phyloP scores from a whole-genome alignment of 2,113 vertebrate species.

The Collichthys lucidus region DNA sequence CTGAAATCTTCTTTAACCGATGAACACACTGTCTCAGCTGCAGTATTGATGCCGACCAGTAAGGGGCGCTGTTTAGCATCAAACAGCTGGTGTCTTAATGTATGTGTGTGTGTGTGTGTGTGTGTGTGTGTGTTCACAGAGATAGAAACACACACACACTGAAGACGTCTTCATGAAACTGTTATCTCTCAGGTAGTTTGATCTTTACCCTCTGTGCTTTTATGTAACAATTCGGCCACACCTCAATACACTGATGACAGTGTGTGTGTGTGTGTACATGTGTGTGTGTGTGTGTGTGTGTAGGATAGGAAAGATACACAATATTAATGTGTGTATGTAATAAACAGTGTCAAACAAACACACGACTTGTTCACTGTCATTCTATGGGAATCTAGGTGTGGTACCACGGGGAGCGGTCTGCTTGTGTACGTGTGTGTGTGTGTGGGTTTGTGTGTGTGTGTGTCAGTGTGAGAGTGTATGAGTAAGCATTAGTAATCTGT shows the following conservation, averaged over 20 bases:
- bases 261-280: slow-evolving; percentile 13
- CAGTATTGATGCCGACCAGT: slow-evolving; percentile 25
- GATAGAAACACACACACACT: slow-evolving; percentile 28
- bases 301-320: slow-evolving; percentile 29
- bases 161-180: slow-evolving; percentile 25
- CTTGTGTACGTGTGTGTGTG: slow-evolving; percentile 25
- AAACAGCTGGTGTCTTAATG: not conserved
- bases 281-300: slow-evolving; percentile 13
- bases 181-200: slow-evolving; percentile 47
- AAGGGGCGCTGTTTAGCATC: slow-evolving; percentile 37
- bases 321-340: not conserved
- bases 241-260: slow-evolving; percentile 27
- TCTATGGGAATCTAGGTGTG: slow-evolving; percentile 67
- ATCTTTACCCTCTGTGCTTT: slow-evolving; percentile 56
- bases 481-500: slow-evolving; percentile 77
- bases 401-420: slow-evolving; percentile 34
- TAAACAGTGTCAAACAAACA: slow-evolving; percentile 19
- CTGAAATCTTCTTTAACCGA: too few species aligned
- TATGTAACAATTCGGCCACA: slow-evolving; percentile 48
- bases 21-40: not conserved
- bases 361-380: slow-evolving; percentile 11
- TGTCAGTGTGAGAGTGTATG: slow-evolving; percentile 42
- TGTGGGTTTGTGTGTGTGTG: slow-evolving; percentile 20
- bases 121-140: not conserved
- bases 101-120: not conserved